Evolutionary conservation across 2,113 vertebrate species (phyloP).

Genomic region (Tetrax tetrax): DNA sequence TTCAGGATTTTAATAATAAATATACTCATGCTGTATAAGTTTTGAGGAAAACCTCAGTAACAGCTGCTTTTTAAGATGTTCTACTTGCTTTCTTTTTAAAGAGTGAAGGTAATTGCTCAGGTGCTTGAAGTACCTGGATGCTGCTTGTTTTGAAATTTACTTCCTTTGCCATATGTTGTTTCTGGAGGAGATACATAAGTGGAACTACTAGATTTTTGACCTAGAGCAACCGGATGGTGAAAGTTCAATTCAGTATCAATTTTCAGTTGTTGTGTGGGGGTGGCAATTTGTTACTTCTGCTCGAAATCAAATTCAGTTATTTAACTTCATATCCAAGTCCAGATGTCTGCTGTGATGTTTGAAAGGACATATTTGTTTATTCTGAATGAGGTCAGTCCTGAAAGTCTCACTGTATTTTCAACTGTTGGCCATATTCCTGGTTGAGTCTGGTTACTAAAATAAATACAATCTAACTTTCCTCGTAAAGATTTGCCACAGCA

Average conservation of each 20-base stretch:
- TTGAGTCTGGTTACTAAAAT: background rate
- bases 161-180: background rate
- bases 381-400: background rate
- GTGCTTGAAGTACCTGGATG: background rate
- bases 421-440: background rate
- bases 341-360: constrained; percentile 28
- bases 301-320: constrained; percentile 1
- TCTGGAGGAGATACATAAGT: background rate
- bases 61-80: background rate
- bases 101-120: background rate
- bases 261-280: constrained; percentile 7
- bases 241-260: constrained; percentile 7
- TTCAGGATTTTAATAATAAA: background rate
- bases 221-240: background rate
- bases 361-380: background rate
- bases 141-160: background rate
- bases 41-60: background rate
- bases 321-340: background rate
- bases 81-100: background rate
- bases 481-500: background rate
- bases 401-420: constrained; percentile 5
- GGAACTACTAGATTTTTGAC: background rate
- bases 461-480: background rate
- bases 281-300: background rate
- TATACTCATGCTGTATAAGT: background rate